Base-by-base conservation (phyloP, 2,797 vertebrate species). In the Danio kyathit region DNA sequence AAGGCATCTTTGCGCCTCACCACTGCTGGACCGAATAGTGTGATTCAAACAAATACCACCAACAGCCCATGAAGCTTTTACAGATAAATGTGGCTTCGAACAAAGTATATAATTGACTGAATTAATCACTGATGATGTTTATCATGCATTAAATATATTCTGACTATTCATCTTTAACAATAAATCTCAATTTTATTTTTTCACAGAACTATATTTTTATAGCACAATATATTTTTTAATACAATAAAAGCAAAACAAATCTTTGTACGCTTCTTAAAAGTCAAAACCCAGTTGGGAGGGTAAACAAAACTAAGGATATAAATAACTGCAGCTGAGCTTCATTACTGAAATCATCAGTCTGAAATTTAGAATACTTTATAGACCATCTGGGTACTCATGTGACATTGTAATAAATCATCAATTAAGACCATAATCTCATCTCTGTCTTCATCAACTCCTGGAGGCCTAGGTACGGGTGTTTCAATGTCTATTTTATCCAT, bases 321-420 rank as follows among this genome's bases (percentile, higher is more conserved):
- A 16, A 40, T 5, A 40, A 7, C 19, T 40, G 29, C 29, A 40
- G 7, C 56, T 43, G 4, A 0, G 44, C 1, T 6, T 21, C 11
- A 49, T 51, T 16, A 16, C 12, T 40, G 16, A 11, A 46, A 38
- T n/a, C 3, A 67, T 59, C 14, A 10, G 7, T 48, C 19, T 48
- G 10, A 17, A 38, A 1, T 43, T 80, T 48, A 84, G 49, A 74
- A 78, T 43, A 74, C 19, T 43, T 13, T 5, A 7, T 29, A 48
- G 16, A 21, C 60, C 11, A 74, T 82, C 51, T 74, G 54, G 10
- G 17, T 38, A 52, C 82, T 81, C 1, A 65, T 16, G 54, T 73
- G 21, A 19, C 57, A 38, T 29, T 17, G 41, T 7, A 19, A 17
- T 17, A 74, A 43, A 4, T 54, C 61, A 19, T 40, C 40, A 43